Base-by-base conservation (phyloP, 2,888 invertebrate genomes). In the Lepidochrysops patricia region DNA sequence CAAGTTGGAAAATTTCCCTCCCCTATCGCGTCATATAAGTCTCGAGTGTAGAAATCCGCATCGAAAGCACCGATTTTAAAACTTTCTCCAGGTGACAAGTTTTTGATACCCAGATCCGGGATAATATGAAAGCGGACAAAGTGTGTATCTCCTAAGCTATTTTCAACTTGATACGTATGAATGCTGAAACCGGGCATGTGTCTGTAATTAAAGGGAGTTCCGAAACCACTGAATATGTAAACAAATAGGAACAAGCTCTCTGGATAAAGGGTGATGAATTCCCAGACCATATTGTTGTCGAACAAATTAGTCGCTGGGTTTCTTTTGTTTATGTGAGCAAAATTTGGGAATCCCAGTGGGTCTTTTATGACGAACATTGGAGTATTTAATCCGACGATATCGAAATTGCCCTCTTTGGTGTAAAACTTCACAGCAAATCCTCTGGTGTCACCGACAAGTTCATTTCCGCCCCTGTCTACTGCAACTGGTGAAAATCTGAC, bases 341-440 rank as follows among this genome's bases (percentile, higher is more conserved):
- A 80, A 62, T 78, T 76, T n/a, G 84, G 83, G 80, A 98, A 98
- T 32, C 95, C 82, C 3, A 94, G 80, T 0, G 97, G 96, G 80
- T 98, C 97, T 63, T 96, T 92, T 72, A 96, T 92, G 76, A 95
- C 96, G 84, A 96, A 97, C 67, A 97, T 94, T 0, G 97, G 97
- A 0, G 95, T 96, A 78, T 95, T 97, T 72, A 94, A 94, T 2
- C 97, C 97, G 13, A 96, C 96, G 62, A 97, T 85, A 84, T 98
- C 97, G 94, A 97, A 96, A 68, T 94, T 93, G 23, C 96, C 96
- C 61, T 96, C 95, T 67, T 96, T 95, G 0, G 96, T 95, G 80
- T 97, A 97, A 77, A 97, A 96, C 79, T 97, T 98, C 0, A 97
- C 83, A 0, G 97, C 95, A 74, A 97, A 97, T 5, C 97, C 97